Conservation (phyloP, 1,140 invertebrate genomes). For the Drosophila rhopaloa region DNA sequence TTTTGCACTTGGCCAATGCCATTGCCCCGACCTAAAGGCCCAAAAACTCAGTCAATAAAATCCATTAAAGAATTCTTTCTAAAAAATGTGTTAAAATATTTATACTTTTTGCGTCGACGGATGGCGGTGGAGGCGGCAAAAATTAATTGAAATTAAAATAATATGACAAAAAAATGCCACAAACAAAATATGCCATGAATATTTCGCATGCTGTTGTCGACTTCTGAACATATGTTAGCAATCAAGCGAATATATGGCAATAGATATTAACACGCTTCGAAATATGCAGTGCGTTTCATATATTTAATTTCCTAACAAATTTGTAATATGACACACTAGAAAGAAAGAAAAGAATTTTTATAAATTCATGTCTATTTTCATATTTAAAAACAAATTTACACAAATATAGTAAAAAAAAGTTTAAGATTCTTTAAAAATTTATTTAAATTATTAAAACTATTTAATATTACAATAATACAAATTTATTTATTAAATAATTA, state of each 20-base stretch:
- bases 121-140: conserved; percentile 7
- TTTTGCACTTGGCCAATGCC: conserved; percentile 64
- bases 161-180: conserved; percentile 25
- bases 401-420: neutral
- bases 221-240: conserved; percentile 60
- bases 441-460: neutral
- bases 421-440: too few relatives aligned
- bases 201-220: conserved; percentile 60
- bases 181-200: conserved; percentile 47
- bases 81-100: conserved; percentile 41
- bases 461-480: neutral
- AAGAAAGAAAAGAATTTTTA: too few relatives aligned
- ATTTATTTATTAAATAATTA: neutral
- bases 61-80: conserved; percentile 40
- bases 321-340: too few relatives aligned
- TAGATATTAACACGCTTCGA: conserved; percentile 28
- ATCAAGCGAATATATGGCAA: conserved; percentile 40
- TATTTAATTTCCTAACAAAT: too few relatives aligned
- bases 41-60: conserved; percentile 41
- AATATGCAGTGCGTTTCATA: conserved; percentile 15
- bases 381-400: neutral
- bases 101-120: neutral
- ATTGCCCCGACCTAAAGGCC: conserved; percentile 29
- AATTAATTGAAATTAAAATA: conserved; percentile 54
- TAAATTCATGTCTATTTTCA: too few relatives aligned